Evolutionary conservation across 2,113 vertebrate genomes (phyloP).

Genomic region (Sialia sialis): DNA sequence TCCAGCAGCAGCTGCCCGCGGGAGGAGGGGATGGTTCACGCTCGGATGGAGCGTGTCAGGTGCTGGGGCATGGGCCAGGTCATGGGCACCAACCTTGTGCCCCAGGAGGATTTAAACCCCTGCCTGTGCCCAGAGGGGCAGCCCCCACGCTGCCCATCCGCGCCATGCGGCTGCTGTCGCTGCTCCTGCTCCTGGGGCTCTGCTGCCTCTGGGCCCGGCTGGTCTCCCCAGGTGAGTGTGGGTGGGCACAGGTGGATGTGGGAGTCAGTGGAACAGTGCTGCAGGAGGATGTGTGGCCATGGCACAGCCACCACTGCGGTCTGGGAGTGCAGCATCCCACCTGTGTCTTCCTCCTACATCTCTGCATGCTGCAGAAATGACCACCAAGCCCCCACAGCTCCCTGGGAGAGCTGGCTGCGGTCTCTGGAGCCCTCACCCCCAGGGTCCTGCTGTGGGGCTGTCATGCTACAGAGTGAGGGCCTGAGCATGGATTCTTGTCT

Average conservation of each 20-base stretch:
- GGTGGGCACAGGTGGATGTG: accelerated
- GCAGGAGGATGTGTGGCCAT: accelerated
- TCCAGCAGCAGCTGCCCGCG: neutral
- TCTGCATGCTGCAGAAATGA: neutral
- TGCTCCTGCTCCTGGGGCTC: conserved; percentile 42
- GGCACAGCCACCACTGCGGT: neutral
- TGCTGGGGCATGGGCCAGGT: neutral
- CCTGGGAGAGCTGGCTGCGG: neutral
- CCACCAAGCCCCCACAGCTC: accelerated
- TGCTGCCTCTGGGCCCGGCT: conserved; percentile 38
- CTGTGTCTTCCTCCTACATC: accelerated
- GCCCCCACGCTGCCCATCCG: accelerated
- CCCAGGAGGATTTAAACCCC: neutral
- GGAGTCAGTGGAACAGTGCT: accelerated
- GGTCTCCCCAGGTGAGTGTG: neutral
- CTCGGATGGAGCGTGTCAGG: neutral
- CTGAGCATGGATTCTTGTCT: neutral
- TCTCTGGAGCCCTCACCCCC: neutral
- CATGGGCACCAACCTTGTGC: neutral
- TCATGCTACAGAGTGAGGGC: accelerated
- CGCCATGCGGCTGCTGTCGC: neutral
- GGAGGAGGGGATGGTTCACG: neutral
- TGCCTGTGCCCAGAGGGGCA: neutral
- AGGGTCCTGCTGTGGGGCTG: accelerated
- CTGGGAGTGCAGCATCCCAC: neutral